Conservation (phyloP, 92 coral and sea anemone genomes). For the Siderastrea siderea region DNA sequence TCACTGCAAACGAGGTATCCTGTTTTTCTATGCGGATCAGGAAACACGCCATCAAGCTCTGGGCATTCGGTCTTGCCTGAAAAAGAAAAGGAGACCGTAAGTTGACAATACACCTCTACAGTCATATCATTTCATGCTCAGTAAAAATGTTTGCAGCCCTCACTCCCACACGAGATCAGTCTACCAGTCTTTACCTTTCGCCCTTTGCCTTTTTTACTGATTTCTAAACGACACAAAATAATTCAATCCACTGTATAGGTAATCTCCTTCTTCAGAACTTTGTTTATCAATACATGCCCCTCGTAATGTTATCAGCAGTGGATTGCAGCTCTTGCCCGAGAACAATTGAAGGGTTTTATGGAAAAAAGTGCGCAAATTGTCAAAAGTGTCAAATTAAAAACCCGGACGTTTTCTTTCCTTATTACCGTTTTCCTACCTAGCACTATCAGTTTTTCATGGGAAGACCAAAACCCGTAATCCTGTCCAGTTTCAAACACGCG, state of each 20-base stretch:
- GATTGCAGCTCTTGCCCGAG: no score
- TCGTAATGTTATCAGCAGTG: no score
- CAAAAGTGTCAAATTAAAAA: no score
- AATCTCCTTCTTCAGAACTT: no score
- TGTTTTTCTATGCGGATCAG: conserved; percentile 65
- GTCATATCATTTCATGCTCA: not conserved
- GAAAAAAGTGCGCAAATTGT: no score
- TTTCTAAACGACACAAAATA: not conserved
- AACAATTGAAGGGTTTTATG: not conserved
- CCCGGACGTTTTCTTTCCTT: no score
- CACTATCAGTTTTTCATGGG: conserved; percentile 51
- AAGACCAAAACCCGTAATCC: conserved; percentile 71
- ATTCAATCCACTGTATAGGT: no score
- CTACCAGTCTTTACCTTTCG: no score
- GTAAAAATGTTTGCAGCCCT: not conserved
- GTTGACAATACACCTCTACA: not conserved
- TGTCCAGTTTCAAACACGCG: conserved; percentile 54
- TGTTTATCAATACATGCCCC: no score
- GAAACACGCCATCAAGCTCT: conserved; percentile 67
- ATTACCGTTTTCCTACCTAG: conserved; percentile 47
- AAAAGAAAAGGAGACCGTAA: not conserved
- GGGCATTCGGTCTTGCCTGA: conserved; percentile 41
- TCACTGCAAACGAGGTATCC: conserved; percentile 75
- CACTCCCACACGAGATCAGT: no score
- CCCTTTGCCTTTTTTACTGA: not conserved